Evolutionary conservation across 2,797 vertebrate species (phyloP).

Genomic region (Champsocephalus gunnari): DNA sequence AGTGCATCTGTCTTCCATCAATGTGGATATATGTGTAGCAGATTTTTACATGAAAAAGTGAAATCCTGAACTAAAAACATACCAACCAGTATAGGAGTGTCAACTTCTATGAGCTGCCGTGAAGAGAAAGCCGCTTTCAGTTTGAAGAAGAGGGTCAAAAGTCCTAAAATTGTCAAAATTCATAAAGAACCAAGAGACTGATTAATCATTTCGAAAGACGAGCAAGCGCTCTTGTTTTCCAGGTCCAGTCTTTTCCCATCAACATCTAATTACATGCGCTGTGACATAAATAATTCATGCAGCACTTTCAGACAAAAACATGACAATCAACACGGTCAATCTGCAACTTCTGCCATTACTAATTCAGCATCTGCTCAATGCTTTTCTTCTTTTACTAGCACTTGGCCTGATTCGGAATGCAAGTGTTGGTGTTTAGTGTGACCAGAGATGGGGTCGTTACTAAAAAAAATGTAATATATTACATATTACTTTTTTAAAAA

Average conservation of each 20-base stretch:
- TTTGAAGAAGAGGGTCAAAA: slow-evolving; percentile 41
- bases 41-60: slow-evolving; percentile 49
- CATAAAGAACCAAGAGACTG: slow-evolving; percentile 48
- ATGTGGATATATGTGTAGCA: slow-evolving; percentile 40
- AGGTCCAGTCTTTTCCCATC: slow-evolving; percentile 61
- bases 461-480: too few relatives aligned
- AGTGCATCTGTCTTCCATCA: slow-evolving; percentile 27
- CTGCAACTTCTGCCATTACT: slow-evolving; percentile 74
- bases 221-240: slow-evolving; percentile 45
- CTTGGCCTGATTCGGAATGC: slow-evolving; percentile 55
- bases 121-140: slow-evolving; percentile 18
- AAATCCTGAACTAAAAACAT: slow-evolving; percentile 34
- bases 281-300: slow-evolving; percentile 82
- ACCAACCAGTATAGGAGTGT: slow-evolving; percentile 12
- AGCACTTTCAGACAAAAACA: slow-evolving; percentile 77
- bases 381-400: slow-evolving; percentile 40
- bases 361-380: slow-evolving; percentile 69
- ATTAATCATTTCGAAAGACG: slow-evolving; percentile 62
- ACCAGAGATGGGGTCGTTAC: background rate
- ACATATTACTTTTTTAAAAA: too few relatives aligned
- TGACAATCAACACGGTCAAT: slow-evolving; percentile 75
- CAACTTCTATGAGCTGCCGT: slow-evolving; percentile 23
- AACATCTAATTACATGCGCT: slow-evolving; percentile 66
- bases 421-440: slow-evolving; percentile 23
- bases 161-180: slow-evolving; percentile 50